Evolutionary conservation across 2,888 invertebrate species (phyloP), one percentile per base, ranked within the genome.

Genomic region (Blastobasis lacticolella): DNA sequence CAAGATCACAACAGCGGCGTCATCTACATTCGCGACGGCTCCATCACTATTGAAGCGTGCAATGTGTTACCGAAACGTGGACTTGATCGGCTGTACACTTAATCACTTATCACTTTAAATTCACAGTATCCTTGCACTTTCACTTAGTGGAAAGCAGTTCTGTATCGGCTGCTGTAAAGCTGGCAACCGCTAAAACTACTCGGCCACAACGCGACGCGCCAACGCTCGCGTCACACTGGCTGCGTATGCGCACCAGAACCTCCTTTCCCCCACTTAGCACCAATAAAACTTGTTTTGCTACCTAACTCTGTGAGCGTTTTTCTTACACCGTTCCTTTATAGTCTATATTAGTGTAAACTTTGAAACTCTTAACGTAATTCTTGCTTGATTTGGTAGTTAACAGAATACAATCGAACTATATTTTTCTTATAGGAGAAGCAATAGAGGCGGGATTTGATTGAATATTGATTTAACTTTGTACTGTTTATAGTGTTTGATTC

Each of bases 51-150:
- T n/a, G 6, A 9, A 1, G 49, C 52, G 53, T 49, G 23, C 23
- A 23, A 23, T 23, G 23, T 23, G 23, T 23, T 23, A 23, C 23
- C 23, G 23, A 50, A 47, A 53, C 50, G 49, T 49, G 51, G 54
- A 23, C 23, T 54, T 47, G 42, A 41, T 47, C 49, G 41, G 46
- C 51, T 56, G 54, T 59, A 55, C 57, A 56, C 57, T 51, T 42
- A 57, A 53, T 62, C 70, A 71, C 66, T 64, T 59, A 63, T 65
- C 71, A 71, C 63, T 62, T 65, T 58, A 60, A 55, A 54, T 67
- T 65, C 64, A 71, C 68, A 69, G 64, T 62, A 68, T 69, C 62
- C 65, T 66, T 63, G 63, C 78, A 83, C 84, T 84, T 82, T 83
- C 82, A 84, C 83, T 83, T 56, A 61, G 56, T 58, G 53, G 52